Percentiles rank a stretch among this genome's conserved stretches.
phyloP scores from a whole-genome alignment of 2,797 vertebrate species.

The Liasis olivaceus region DNA sequence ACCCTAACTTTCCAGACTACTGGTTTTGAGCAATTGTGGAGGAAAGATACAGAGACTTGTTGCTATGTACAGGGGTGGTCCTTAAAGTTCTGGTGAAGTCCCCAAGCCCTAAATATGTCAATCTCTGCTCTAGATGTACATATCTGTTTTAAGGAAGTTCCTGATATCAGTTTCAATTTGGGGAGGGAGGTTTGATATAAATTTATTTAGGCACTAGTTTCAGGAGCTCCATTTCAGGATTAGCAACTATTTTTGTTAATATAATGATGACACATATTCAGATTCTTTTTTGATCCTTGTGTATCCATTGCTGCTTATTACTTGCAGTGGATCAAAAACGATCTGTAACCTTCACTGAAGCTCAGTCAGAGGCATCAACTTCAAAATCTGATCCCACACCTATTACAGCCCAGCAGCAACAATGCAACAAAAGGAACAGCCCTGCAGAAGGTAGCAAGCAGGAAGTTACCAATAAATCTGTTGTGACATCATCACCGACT shows the following conservation, averaged over 20 bases:
- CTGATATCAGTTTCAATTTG: neutral
- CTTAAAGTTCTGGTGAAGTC: neutral
- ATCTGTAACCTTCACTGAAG: slow-evolving; percentile 94
- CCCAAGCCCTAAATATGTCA: neutral
- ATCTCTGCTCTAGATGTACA: neutral
- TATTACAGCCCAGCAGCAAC: slow-evolving; percentile 47
- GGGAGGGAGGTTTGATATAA: neutral
- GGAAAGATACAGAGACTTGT: neutral
- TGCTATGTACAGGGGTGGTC: neutral
- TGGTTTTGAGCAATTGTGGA: neutral
- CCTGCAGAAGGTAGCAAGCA: slow-evolving; percentile 65
- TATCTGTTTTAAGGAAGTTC: neutral
- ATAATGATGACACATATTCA: neutral
- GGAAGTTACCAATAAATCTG: slow-evolving; percentile 68
- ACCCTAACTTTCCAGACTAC: neutral
- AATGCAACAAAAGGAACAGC: slow-evolving; percentile 59
- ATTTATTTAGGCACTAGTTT: neutral
- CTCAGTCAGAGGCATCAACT: slow-evolving; percentile 74
- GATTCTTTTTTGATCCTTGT: neutral
- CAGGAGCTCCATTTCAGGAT: neutral
- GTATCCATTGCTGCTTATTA: neutral
- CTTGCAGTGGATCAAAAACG: slow-evolving; percentile 88
- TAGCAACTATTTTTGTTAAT: neutral
- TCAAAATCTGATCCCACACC: slow-evolving; percentile 44
- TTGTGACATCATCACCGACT: slow-evolving; percentile 75